Evolutionary conservation across 2,797 vertebrate genomes (phyloP).

Genomic region (Delichon dasypus): DNA sequence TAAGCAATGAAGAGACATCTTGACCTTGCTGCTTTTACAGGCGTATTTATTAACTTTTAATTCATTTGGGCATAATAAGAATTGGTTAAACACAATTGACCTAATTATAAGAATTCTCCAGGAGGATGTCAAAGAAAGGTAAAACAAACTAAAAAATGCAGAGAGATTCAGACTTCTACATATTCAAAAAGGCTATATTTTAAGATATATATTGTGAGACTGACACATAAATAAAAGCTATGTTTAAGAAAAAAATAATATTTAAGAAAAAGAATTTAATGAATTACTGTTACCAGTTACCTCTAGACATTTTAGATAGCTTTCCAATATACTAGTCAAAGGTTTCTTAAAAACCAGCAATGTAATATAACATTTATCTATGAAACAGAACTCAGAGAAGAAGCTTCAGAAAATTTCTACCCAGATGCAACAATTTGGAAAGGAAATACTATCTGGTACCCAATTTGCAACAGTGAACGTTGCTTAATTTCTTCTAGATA

Average conservation of each 20-base stretch:
- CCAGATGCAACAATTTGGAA: neutral
- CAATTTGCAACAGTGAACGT: neutral
- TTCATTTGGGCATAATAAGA: neutral
- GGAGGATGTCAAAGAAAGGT: neutral
- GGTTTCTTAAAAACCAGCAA: neutral
- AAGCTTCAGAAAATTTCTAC: neutral
- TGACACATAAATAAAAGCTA: neutral
- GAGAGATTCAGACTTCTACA: neutral
- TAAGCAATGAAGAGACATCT: neutral
- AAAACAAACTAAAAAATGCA: neutral
- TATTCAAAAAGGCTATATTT: neutral
- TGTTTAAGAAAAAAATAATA: neutral
- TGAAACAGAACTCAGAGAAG: neutral
- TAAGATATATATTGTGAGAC: neutral
- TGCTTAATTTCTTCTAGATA: neutral
- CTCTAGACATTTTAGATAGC: neutral
- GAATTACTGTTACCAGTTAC: neutral
- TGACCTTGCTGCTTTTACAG: neutral
- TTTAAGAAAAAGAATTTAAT: neutral
- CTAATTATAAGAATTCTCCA: neutral
- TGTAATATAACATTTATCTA: neutral
- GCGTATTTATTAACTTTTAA: neutral
- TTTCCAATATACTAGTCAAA: neutral
- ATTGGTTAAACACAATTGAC: neutral
- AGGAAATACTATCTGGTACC: neutral